Evolutionary conservation across 2,113 vertebrate species (phyloP).

Genomic region (Echinops telfairi): DNA sequence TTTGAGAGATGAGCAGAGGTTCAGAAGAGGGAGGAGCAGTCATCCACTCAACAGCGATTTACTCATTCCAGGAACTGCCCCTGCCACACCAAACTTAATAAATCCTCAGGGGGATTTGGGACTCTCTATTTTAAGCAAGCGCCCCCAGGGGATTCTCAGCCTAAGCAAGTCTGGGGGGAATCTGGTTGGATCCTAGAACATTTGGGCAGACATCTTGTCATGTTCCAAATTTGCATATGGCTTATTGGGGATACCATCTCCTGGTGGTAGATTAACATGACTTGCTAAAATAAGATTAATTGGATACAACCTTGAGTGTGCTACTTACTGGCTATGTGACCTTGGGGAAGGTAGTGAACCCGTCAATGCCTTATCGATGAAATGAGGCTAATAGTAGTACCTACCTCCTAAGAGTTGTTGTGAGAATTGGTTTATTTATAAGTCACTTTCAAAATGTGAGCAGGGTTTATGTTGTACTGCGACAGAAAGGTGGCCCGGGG

Average conservation of each 20-base stretch:
- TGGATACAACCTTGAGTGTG: slow-evolving; percentile 53
- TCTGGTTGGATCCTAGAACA: slow-evolving; percentile 31
- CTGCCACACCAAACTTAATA: not conserved
- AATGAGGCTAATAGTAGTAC: slow-evolving; percentile 55
- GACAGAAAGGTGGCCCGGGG: slow-evolving; percentile 63
- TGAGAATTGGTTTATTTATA: slow-evolving; percentile 61
- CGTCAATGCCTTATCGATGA: slow-evolving; percentile 26
- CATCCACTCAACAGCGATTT: slow-evolving; percentile 30
- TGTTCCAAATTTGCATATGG: slow-evolving; percentile 3
- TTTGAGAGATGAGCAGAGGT: slow-evolving; percentile 42
- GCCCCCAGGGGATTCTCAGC: not conserved
- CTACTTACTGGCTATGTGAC: not conserved
- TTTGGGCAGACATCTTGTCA: slow-evolving; percentile 2
- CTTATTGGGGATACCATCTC: slow-evolving; percentile 13
- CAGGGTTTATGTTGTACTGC: not conserved
- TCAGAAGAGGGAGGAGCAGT: slow-evolving; percentile 21
- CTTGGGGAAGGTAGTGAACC: slow-evolving; percentile 29
- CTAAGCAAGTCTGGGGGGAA: not conserved
- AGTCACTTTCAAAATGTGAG: slow-evolving; percentile 55
- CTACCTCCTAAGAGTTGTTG: slow-evolving; percentile 46
- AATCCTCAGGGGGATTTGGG: not conserved
- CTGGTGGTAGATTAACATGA: not conserved
- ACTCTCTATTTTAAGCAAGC: slow-evolving; percentile 28
- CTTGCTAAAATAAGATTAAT: slow-evolving; percentile 7
- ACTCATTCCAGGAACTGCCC: not conserved